Percentiles rank a stretch among this genome's conserved stretches.
Evolutionary conservation across 2,797 vertebrate genomes (phyloP).

Genomic region (Valencia hispanica): DNA sequence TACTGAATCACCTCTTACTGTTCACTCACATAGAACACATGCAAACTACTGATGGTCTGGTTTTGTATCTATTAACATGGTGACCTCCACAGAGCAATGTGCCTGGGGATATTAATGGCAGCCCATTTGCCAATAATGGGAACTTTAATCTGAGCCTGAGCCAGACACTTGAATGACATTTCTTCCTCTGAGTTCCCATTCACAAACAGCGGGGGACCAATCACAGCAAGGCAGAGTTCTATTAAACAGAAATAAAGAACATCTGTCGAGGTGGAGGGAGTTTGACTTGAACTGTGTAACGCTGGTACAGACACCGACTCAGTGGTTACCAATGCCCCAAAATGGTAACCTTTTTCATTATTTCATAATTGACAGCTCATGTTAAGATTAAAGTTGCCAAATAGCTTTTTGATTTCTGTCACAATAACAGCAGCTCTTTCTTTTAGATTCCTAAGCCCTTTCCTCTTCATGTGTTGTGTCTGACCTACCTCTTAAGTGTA

Average conservation of each 20-base stretch:
- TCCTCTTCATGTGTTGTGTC: background rate
- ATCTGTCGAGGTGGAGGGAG: conserved; percentile 58
- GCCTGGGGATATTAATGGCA: conserved; percentile 63
- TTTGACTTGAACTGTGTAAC: conserved; percentile 23
- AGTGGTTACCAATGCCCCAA: background rate
- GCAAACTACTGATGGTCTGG: conserved; percentile 52
- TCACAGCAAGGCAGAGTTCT: conserved; percentile 64
- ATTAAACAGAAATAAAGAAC: conserved; percentile 67
- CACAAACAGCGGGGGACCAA: conserved; percentile 70
- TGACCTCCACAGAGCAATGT: conserved; percentile 63
- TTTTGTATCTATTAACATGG: conserved; percentile 61
- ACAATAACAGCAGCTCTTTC: too few species aligned
- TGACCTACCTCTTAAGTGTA: background rate
- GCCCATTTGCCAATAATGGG: conserved; percentile 67
- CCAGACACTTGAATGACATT: conserved; percentile 71
- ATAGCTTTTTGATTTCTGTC: background rate
- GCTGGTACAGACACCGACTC: conserved; percentile 2
- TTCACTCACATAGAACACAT: conserved; percentile 37
- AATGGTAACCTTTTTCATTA: background rate
- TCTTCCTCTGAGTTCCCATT: conserved; percentile 67
- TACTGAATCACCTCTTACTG: conserved; percentile 3
- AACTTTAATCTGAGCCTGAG: conserved; percentile 71
- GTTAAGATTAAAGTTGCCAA: background rate
- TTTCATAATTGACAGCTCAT: background rate
- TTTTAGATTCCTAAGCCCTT: background rate